Base-by-base conservation (phyloP, 1,140 invertebrate species). In the Araneus ventricosus region DNA sequence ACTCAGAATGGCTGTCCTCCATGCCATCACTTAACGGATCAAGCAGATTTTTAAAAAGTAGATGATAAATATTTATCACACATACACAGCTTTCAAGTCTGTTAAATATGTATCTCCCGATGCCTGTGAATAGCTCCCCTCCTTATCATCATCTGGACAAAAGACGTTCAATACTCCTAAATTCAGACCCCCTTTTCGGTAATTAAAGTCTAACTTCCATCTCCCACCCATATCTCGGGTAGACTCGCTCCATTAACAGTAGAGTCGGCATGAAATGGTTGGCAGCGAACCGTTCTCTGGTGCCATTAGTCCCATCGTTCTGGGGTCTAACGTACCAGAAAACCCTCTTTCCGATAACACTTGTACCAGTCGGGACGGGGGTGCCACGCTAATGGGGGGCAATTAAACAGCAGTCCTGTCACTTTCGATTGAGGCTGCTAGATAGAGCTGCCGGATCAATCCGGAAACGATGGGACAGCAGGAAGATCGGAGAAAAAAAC, bases 321-420 rank as follows among this genome's bases (percentile, higher is more conserved):
- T 52, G 17, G 45, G 34, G 30, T 79, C 89, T 84, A 90, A 90
- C 79, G 89, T 90, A 90, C 89, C 89, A 90, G 89, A 90, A 90
- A 90, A 90, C 75, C 89, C 89, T 82, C 89, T 90, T 90, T 82
- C 89, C 89, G 89, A 90, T 90, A 90, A 90, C 70, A 82, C 89
- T 82, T 84, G 75, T 82, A 90, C 70, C 41, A 20, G 17, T 89
- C 37, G 27, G n/a, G 52, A 34, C 37, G 24, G 27, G 34, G 22
- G 8, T 57, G 22, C 61, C 34, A 24, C 37, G 30, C 89, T 90
- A 90, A 90, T 90, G 89, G 89, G 39, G 59, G 45, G 89, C 89
- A 90, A 90, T 90, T 90, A 90, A 90, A 90, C 89, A 84, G 75
- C 37, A 84, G 89, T 90, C 75, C 39, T 90, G 89, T 90, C 89